Conservation (phyloP, 2,113 vertebrate genomes). For the Columba livia region DNA sequence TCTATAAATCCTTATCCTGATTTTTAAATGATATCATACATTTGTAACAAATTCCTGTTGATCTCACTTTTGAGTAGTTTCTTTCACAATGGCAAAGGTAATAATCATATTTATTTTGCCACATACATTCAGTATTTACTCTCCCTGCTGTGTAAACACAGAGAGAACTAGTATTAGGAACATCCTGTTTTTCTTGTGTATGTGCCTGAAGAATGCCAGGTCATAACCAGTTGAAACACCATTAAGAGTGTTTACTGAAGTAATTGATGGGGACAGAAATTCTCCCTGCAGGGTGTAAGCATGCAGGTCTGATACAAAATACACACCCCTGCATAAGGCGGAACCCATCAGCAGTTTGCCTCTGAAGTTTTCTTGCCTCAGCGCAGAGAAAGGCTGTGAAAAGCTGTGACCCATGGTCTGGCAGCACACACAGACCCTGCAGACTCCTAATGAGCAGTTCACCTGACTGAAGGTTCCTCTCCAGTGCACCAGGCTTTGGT, state of each 20-base stretch:
- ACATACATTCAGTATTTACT: not conserved
- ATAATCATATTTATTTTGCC: constrained; percentile 38
- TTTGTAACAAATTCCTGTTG: constrained; percentile 51
- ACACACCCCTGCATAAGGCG: fast-evolving
- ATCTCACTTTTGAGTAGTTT: constrained; percentile 45
- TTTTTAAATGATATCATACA: constrained; percentile 29
- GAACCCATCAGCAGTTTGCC: not conserved
- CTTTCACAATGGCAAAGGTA: not conserved
- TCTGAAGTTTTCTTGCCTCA: not conserved
- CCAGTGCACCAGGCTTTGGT: not conserved
- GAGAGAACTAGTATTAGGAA: not conserved
- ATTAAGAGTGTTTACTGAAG: not conserved
- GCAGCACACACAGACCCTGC: not conserved
- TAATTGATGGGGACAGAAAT: not conserved
- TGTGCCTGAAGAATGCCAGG: not conserved
- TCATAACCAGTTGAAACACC: not conserved
- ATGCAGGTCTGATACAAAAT: not conserved
- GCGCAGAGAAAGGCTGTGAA: not conserved
- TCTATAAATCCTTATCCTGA: constrained; percentile 27
- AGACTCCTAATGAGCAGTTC: not conserved
- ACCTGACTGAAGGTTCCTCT: not conserved
- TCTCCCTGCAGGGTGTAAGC: not conserved
- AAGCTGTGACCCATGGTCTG: fast-evolving
- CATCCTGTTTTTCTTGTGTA: not conserved
- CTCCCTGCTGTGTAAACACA: constrained; percentile 37